Evolutionary conservation across 2,797 vertebrate species (phyloP), one percentile per base, ranked within the genome.

Genomic region (Mastacembelus armatus): DNA sequence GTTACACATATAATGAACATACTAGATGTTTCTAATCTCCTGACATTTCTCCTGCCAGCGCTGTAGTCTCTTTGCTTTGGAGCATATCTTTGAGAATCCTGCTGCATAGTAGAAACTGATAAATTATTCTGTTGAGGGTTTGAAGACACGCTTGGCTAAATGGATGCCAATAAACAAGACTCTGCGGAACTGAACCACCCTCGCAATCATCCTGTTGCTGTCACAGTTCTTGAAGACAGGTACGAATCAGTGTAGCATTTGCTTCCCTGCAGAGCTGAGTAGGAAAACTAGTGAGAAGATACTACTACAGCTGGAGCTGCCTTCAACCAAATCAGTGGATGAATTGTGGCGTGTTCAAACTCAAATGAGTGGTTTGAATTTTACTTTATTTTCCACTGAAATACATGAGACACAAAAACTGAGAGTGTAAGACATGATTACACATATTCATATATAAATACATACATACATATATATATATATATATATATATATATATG

Each of bases 81-180:
- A 67, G 65, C n/a, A 0, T 61, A 67, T 82, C 80, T 79, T 55
- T 51, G 49, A 65, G 56, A 76, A 70, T 59, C 77, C 55, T 14
- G 49, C 80, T n/a, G 73, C 66, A 22, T 47, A 47, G 54, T 14
- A 35, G 40, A 69, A 78, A 67, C 81, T 57, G 71, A 77, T 85
- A 73, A 79, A 83, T 83, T 51, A 78, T 87, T 81, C 80, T 79
- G 78, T 66, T 21, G 67, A 77, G 57, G 70, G 75, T 87, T 85
- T 70, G 49, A 81, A 69, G 77, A 71, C 78, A 79, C 44, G 64
- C 80, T 78, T 45, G 66, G 74, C 73, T 84, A 81, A 86, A 83
- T 79, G 47, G 76, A 74, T 81, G 64, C 55, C 74, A 77, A 81
- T 79, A 85, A 83, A 80, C 73, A 77, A 85, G 75, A 78, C 39